These are phyloP conservation scores for Luehdorfia chinensis DNA, from an alignment of 1,140 invertebrate genomes.

Conservation along the genomic window DNA sequence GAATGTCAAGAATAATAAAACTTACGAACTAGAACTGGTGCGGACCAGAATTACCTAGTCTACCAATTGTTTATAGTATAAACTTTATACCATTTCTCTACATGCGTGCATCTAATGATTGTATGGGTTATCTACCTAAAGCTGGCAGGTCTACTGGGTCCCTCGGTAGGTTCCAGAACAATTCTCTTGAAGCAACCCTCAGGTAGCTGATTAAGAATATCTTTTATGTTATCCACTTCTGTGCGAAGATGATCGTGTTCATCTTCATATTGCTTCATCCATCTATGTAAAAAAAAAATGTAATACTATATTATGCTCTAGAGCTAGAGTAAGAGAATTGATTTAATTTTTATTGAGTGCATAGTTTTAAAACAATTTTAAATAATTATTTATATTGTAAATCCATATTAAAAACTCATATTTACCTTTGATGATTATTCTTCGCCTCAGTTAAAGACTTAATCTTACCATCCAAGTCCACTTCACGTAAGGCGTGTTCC, in stretches of 20 bases:
- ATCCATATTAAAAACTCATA: neutral
- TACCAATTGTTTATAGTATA: constrained; percentile 7
- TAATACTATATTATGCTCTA: too few relatives aligned
- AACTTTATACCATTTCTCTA: neutral
- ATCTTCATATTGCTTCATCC: constrained; percentile 89
- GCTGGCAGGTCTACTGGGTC: constrained; percentile 35
- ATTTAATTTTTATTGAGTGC: too few relatives aligned
- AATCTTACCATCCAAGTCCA: constrained; percentile 87
- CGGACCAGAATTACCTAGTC: neutral
- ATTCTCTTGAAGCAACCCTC: constrained; percentile 88
- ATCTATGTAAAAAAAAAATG: too few relatives aligned
- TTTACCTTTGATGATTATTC: constrained; percentile 81
- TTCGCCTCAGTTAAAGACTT: constrained; percentile 84
- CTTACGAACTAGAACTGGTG: neutral
- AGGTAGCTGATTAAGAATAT: constrained; percentile 90
- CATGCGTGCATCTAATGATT: too few relatives aligned
- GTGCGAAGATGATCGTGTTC: constrained; percentile 84
- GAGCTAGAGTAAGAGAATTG: too few relatives aligned
- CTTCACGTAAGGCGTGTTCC: constrained; percentile 84
- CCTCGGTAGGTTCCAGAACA: constrained; percentile 79
- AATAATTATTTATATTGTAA: neutral
- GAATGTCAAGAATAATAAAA: too few relatives aligned
- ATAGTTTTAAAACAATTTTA: constrained; percentile 18
- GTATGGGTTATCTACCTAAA: constrained; percentile 47
- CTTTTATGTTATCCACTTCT: constrained; percentile 92